These are phyloP conservation scores for Ascaphus truei DNA, from an alignment of 2,113 vertebrate genomes.

Conservation along the genomic window DNA sequence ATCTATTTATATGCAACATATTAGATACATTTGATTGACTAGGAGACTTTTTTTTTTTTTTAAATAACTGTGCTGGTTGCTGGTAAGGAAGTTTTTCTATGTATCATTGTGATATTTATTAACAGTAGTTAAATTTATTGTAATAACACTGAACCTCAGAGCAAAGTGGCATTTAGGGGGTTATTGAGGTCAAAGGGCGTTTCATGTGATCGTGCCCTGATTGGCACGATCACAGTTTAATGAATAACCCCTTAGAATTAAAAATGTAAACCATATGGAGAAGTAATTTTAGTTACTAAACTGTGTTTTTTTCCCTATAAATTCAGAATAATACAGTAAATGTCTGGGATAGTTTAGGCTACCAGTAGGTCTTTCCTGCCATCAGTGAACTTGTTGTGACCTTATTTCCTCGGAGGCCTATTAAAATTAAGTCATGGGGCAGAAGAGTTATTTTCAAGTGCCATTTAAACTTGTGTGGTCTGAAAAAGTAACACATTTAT, in stretches of 20 bases:
- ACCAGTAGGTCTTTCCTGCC: conserved; percentile 78
- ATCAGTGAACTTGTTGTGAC: conserved; percentile 85
- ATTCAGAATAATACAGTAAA: conserved; percentile 61
- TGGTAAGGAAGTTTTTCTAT: conserved; percentile 58
- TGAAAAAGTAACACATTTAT: conserved; percentile 78
- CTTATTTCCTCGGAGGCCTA: conserved; percentile 79
- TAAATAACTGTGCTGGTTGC: conserved; percentile 49
- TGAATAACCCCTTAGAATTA: too few species aligned
- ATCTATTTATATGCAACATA: conserved; percentile 75
- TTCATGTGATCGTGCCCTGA: too few species aligned
- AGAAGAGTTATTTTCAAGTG: conserved; percentile 85
- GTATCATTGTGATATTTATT: conserved; percentile 47
- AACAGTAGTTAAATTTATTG: conserved; percentile 63
- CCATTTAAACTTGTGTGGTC: conserved; percentile 91
- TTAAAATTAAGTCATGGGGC: conserved; percentile 90
- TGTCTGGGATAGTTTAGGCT: conserved; percentile 68
- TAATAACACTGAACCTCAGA: conserved; percentile 50
- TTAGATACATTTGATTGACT: conserved; percentile 62
- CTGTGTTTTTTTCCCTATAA: conserved; percentile 50
- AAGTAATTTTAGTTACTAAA: conserved; percentile 50
- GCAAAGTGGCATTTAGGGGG: too few species aligned
- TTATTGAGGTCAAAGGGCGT: too few species aligned
- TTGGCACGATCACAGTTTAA: too few species aligned
- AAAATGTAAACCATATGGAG: conserved; percentile 65
- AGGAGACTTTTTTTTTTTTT: conserved; percentile 62